phyloP scores from a whole-genome alignment of 2,113 vertebrate genomes.

The Myiopsitta monachus region DNA sequence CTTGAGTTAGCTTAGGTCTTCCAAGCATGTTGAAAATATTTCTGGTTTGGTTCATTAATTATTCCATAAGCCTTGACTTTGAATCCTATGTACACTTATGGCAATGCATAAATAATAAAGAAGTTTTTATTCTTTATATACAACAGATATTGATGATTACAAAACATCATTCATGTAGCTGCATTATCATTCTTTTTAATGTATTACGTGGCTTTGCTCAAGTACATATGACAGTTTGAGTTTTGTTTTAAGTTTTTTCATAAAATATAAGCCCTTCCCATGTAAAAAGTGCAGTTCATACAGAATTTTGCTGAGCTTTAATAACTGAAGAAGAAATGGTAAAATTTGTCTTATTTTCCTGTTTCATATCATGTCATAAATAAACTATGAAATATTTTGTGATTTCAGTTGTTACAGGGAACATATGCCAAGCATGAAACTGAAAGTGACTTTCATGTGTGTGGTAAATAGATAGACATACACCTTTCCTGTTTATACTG shows the following conservation, averaged over 20 bases:
- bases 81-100: neutral
- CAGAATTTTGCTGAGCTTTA: neutral
- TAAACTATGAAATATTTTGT: neutral
- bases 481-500: neutral
- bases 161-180: neutral
- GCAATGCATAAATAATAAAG: constrained; percentile 39
- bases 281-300: neutral
- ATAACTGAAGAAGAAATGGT: neutral
- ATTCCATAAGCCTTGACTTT: constrained; percentile 23
- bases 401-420: neutral
- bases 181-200: neutral
- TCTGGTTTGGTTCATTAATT: constrained; percentile 55
- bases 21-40: constrained; percentile 35
- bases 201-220: neutral
- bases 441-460: neutral
- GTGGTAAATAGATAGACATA: neutral
- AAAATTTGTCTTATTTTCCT: neutral
- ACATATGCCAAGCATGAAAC: neutral
- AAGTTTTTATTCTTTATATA: neutral
- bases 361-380: neutral
- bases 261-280: neutral
- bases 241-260: neutral
- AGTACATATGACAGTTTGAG: neutral
- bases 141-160: neutral
- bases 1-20: constrained; percentile 16